phyloP scores from a whole-genome alignment of 2,888 invertebrate genomes.

The Drosophila anomalipes region DNA sequence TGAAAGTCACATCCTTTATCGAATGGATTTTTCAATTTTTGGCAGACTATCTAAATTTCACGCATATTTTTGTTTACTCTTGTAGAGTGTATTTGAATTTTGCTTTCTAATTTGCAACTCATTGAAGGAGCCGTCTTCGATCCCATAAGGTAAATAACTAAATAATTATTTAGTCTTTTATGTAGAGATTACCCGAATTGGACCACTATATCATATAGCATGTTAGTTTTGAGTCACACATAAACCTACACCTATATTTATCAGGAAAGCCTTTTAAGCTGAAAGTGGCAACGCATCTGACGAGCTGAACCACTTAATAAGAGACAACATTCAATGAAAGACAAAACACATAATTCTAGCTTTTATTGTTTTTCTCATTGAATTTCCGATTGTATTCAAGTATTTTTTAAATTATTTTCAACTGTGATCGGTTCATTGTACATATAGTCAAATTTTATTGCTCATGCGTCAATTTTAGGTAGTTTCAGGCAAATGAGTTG shows the following conservation, averaged over 20 bases:
- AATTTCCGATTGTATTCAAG: neutral
- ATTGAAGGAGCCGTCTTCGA: neutral
- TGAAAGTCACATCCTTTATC: neutral
- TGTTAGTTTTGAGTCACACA: neutral
- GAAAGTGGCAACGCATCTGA: neutral
- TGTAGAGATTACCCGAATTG: neutral
- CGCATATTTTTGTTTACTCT: neutral
- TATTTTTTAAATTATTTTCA: slow-evolving; percentile 9
- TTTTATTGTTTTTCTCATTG: neutral
- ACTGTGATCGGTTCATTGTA: slow-evolving; percentile 7
- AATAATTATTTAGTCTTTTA: neutral
- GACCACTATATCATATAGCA: neutral
- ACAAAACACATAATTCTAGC: neutral
- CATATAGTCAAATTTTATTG: slow-evolving; percentile 8
- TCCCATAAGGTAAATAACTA: neutral
- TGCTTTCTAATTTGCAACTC: neutral
- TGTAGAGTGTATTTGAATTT: neutral
- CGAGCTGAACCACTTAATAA: neutral
- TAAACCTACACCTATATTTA: neutral
- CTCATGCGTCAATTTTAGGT: slow-evolving; percentile 51
- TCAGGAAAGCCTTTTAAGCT: too few species aligned
- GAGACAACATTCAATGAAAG: neutral
- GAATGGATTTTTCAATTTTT: neutral
- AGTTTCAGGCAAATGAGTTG: slow-evolving; percentile 52
- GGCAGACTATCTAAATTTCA: neutral